Percentiles rank a stretch among this genome's conserved stretches.
These are phyloP conservation scores for Lacanobia wlatinum DNA, from an alignment of 2,888 invertebrate species.

Conservation along the genomic window DNA sequence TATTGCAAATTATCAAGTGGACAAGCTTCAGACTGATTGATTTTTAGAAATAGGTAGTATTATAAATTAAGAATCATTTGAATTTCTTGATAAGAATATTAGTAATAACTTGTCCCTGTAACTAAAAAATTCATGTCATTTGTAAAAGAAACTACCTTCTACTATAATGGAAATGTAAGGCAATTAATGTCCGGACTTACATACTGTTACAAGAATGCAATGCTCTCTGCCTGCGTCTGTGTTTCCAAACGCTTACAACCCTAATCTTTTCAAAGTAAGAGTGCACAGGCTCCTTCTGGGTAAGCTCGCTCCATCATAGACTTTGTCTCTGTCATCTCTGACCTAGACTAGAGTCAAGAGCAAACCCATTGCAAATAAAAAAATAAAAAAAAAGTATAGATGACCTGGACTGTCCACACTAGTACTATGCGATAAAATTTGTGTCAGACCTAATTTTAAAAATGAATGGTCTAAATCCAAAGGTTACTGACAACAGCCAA, in stretches of 20 bases:
- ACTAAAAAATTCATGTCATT: not conserved
- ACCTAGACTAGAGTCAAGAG: no score
- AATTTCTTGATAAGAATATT: not conserved
- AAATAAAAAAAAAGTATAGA: no score
- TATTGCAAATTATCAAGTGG: conserved; percentile 10
- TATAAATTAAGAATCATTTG: not conserved
- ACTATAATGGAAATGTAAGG: not conserved
- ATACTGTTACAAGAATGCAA: not conserved
- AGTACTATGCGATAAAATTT: not conserved
- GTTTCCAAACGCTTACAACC: no score
- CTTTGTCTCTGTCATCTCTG: no score
- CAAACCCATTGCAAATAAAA: no score
- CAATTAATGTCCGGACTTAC: not conserved
- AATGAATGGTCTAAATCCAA: not conserved
- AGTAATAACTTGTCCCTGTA: not conserved
- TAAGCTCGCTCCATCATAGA: no score
- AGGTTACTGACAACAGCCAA: not conserved
- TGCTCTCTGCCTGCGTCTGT: no score
- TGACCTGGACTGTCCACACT: not conserved
- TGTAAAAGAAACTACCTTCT: not conserved
- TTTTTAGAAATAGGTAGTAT: conserved; percentile 4
- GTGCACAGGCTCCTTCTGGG: no score
- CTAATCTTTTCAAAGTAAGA: no score
- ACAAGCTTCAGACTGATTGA: not conserved
- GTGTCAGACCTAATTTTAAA: not conserved